Evolutionary conservation across 2,797 vertebrate species (phyloP).

Genomic region (Onychomys torridus): DNA sequence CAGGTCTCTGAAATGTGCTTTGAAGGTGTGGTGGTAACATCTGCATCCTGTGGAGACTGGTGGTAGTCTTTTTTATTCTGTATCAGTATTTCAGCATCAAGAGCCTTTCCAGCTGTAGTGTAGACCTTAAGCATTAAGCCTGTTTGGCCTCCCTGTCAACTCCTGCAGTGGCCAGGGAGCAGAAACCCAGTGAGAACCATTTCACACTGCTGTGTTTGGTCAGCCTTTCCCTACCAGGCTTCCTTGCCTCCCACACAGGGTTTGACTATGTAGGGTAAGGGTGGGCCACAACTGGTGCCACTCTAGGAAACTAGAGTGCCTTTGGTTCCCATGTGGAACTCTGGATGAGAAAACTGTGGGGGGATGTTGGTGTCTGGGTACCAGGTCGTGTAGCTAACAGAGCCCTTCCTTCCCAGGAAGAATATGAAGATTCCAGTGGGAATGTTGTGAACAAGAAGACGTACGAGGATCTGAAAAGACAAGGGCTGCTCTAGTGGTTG

Average conservation of each 20-base stretch:
- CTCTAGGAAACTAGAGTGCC: background rate
- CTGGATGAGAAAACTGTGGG: background rate
- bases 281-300: background rate
- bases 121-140: background rate
- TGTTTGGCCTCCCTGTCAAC: background rate
- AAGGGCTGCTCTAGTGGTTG: slow-evolving; percentile 93
- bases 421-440: slow-evolving; percentile 98
- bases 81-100: background rate
- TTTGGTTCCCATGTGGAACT: background rate
- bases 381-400: slow-evolving; percentile 41
- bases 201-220: background rate
- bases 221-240: background rate
- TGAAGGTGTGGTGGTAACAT: background rate
- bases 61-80: background rate
- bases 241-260: slow-evolving; percentile 20
- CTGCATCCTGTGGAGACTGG: background rate
- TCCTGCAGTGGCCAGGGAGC: background rate
- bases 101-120: background rate
- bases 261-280: background rate
- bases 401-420: slow-evolving; percentile 90
- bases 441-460: slow-evolving; percentile 99
- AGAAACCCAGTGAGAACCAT: background rate
- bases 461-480: slow-evolving; percentile 98
- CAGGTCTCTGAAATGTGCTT: background rate
- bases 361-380: background rate